Conservation (phyloP, 2,888 invertebrate species). For the Acheta domesticus region DNA sequence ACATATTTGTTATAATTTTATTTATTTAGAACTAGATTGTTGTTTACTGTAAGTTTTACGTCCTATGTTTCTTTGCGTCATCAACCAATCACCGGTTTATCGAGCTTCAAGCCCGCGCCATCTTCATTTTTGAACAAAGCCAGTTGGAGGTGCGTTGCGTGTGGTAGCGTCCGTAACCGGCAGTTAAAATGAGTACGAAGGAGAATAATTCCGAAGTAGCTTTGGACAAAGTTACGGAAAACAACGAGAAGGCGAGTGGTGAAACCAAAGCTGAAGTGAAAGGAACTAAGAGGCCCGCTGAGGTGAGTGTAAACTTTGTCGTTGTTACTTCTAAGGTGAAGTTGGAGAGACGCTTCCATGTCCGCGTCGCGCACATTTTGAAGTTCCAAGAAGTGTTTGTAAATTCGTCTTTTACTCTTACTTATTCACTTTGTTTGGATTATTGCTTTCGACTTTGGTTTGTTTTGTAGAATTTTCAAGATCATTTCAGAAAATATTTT, state of each 20-base stretch:
- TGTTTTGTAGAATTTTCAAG: no score
- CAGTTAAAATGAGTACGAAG: slow-evolving; percentile 67
- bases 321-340: background rate
- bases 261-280: slow-evolving; percentile 79
- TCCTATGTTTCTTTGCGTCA: slow-evolving; percentile 33
- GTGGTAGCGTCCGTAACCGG: slow-evolving; percentile 39
- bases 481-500: background rate
- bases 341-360: background rate
- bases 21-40: background rate
- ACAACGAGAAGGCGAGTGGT: slow-evolving; percentile 63
- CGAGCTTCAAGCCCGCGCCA: slow-evolving; percentile 58
- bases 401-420: no score
- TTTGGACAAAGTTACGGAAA: slow-evolving; percentile 75
- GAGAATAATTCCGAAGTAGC: slow-evolving; percentile 82
- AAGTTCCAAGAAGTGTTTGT: background rate
- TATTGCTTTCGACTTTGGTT: no score
- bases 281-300: slow-evolving; percentile 83
- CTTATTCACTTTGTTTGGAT: no score
- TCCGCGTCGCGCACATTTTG: background rate
- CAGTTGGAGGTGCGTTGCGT: slow-evolving; percentile 49
- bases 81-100: slow-evolving; percentile 41
- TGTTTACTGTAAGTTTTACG: slow-evolving; percentile 25
- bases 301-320: slow-evolving; percentile 60
- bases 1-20: background rate
- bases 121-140: slow-evolving; percentile 79